Conservation (phyloP, 2,797 vertebrate species). For the Dendrocincla fuliginosa region DNA sequence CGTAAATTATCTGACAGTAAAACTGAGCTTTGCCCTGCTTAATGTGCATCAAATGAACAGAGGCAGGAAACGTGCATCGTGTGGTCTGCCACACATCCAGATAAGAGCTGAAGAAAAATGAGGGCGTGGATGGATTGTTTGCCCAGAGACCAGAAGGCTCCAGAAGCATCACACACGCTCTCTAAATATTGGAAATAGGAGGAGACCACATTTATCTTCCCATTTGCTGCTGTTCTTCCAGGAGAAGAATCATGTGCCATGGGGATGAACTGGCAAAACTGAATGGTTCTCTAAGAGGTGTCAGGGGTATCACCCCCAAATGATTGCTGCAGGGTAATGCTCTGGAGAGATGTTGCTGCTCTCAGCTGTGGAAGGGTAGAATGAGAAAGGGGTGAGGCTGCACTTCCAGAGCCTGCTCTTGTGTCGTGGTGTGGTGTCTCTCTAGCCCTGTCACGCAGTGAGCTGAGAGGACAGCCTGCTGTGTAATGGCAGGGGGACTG, state of each 20-base stretch:
- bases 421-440: fast-evolving
- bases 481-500: fast-evolving
- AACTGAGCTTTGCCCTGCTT: neutral
- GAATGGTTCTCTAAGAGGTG: neutral
- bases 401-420: neutral
- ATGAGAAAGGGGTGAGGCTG: neutral
- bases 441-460: fast-evolving
- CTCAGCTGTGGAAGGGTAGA: neutral
- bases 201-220: neutral
- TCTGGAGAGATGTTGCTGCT: neutral
- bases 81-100: neutral
- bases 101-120: neutral
- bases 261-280: neutral
- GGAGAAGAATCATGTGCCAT: neutral
- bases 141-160: neutral
- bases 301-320: neutral
- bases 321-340: no score
- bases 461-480: neutral
- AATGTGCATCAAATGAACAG: neutral
- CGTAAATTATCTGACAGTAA: neutral
- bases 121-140: neutral
- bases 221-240: neutral
- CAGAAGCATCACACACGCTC: fast-evolving
- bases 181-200: neutral
- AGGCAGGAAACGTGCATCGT: neutral